Conservation (phyloP, 2,888 invertebrate genomes). For the Lissocephala sabroskyi region DNA sequence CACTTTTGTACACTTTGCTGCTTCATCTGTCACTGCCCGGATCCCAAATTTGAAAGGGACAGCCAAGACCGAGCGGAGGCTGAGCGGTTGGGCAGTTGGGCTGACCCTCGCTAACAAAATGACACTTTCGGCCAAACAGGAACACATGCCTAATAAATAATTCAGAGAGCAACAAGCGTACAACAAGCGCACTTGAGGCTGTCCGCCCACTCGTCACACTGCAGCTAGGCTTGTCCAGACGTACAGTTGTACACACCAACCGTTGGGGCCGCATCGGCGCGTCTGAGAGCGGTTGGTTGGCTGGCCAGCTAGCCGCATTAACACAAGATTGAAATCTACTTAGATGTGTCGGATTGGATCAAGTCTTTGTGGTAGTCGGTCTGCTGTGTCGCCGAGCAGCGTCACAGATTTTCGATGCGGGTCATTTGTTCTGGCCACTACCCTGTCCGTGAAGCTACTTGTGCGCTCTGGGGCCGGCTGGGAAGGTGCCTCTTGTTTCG, state of each 20-base stretch:
- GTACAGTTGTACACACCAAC: no score
- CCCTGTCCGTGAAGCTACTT: no score
- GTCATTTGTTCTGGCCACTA: slow-evolving; percentile 52
- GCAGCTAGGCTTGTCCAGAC: slow-evolving; percentile 6
- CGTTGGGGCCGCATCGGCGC: slow-evolving; percentile 4
- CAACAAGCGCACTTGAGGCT: slow-evolving; percentile 49
- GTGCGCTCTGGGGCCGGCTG: no score
- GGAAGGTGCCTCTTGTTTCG: no score
- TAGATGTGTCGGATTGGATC: slow-evolving; percentile 38
- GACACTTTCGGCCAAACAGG: slow-evolving; percentile 45
- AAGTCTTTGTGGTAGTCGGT: slow-evolving; percentile 38
- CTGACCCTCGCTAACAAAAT: slow-evolving; percentile 33
- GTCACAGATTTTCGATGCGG: slow-evolving; percentile 31
- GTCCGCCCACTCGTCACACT: not conserved
- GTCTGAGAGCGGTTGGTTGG: slow-evolving; percentile 1
- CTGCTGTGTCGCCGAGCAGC: slow-evolving; percentile 32
- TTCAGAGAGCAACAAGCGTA: slow-evolving; percentile 61
- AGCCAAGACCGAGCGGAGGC: not conserved
- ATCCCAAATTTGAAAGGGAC: not conserved
- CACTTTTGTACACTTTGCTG: slow-evolving; percentile 43
- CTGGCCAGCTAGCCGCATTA: slow-evolving; percentile 27
- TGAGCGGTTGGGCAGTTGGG: no score
- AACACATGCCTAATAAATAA: slow-evolving; percentile 62
- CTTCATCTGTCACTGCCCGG: not conserved
- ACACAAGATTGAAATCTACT: slow-evolving; percentile 53